Conservation (phyloP, 2,888 invertebrate species). For the Drepanosiphum platanoidis region DNA sequence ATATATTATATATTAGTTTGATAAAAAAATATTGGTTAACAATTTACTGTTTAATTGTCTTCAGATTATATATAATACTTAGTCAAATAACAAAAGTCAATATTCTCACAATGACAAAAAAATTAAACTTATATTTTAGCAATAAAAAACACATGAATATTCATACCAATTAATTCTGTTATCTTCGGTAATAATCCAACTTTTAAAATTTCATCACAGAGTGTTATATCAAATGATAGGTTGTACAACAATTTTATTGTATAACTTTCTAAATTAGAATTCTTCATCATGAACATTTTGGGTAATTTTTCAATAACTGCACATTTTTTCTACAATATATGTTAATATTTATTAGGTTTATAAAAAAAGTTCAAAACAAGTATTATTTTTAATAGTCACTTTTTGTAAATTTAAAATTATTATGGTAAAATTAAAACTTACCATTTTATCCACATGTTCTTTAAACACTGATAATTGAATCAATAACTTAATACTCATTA, state of each 20-base stretch:
- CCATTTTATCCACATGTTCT: conserved; percentile 95
- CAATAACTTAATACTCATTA: conserved; percentile 90
- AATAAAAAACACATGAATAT: not conserved
- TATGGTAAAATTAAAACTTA: conserved; percentile 65
- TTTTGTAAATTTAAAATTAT: not conserved
- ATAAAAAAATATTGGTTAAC: too few species aligned
- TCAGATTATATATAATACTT: too few species aligned
- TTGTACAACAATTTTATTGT: conserved; percentile 91
- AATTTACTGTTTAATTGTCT: too few species aligned
- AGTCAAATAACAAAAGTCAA: too few species aligned
- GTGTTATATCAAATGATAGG: conserved; percentile 90
- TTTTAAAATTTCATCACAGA: conserved; percentile 89
- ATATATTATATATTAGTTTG: too few species aligned
- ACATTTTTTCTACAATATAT: conserved; percentile 45
- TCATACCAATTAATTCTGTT: conserved; percentile 74
- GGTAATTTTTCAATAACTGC: conserved; percentile 83
- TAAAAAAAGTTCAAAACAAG: conserved; percentile 28
- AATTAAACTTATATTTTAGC: too few species aligned
- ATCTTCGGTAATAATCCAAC: conserved; percentile 85
- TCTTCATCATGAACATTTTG: conserved; percentile 77
- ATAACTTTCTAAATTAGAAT: conserved; percentile 80
- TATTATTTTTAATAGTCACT: not conserved
- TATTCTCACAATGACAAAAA: too few species aligned
- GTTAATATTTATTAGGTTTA: not conserved
- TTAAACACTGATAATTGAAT: conserved; percentile 94